Evolutionary conservation across 2,888 invertebrate species (phyloP).

Genomic region (Dryocosmus kuriphilus): DNA sequence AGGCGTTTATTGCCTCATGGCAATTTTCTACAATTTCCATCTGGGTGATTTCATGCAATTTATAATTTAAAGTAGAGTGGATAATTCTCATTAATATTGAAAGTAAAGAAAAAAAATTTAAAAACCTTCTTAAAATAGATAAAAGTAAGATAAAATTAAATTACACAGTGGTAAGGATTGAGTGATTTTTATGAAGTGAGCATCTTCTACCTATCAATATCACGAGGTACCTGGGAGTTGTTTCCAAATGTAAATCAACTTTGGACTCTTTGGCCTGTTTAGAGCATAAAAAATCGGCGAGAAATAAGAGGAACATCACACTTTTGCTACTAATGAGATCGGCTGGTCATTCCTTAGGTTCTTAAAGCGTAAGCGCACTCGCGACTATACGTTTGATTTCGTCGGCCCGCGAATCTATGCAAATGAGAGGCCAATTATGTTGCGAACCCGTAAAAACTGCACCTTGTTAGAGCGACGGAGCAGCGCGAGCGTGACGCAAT

Average conservation of each 20-base stretch:
- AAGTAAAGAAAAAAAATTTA: too few species aligned
- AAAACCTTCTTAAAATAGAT: too few species aligned
- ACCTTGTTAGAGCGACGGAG: slow-evolving; percentile 68
- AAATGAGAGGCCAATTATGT: slow-evolving; percentile 74
- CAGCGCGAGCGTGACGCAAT: slow-evolving; percentile 27
- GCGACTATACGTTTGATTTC: slow-evolving; percentile 37
- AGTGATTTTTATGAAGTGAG: too few species aligned
- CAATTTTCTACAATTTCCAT: too few species aligned
- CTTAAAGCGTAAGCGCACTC: slow-evolving; percentile 38
- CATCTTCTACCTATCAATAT: neutral
- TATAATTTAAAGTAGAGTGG: too few species aligned
- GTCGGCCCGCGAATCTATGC: slow-evolving; percentile 68
- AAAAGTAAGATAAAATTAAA: too few species aligned
- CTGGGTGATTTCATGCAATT: too few species aligned
- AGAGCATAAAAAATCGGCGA: slow-evolving; percentile 41
- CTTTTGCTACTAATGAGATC: slow-evolving; percentile 40
- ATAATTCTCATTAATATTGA: too few species aligned
- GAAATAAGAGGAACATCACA: slow-evolving; percentile 42
- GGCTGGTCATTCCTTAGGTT: slow-evolving; percentile 41
- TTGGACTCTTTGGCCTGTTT: neutral
- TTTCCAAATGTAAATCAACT: neutral
- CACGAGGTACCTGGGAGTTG: neutral
- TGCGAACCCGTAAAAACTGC: slow-evolving; percentile 71
- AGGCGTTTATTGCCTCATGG: too few species aligned
- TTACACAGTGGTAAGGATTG: too few species aligned